Base-by-base conservation (phyloP, 1,140 invertebrate species). In the Drosophila melanica region DNA sequence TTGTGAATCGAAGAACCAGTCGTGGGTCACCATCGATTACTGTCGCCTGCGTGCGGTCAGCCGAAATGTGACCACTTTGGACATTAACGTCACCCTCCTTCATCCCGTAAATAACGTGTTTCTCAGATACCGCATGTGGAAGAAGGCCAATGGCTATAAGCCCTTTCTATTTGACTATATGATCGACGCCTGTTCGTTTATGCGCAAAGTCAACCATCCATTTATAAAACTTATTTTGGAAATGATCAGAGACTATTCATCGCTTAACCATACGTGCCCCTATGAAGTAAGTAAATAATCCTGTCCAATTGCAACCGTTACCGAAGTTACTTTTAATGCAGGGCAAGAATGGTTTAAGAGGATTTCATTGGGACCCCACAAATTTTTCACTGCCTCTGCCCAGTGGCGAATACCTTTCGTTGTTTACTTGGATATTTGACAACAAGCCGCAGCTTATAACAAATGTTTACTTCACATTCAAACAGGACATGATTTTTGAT, bases 261-360 rank as follows among this genome's bases (percentile, higher is more conserved):
- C 64, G 6, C 14, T 79, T 0, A 79, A 79, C 48, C 75, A 77
- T 16, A 58, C 63, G 7, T 79, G 75, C 27, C 75, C 77, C 1
- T 78, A 55, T 62, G 37, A 18, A 42, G 77, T 69, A 42, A 44
- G 73, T 66, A 6, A 41, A 2, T 6, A 0, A 41, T 41, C 2
- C n/a, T 0, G 0, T 14, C 5, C 33, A 3, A 35, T 35, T 10
- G 7, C 7, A 35, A 3, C 1, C 1, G 7, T 10, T 35, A 35
- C 8, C 5, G 23, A 33, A 33, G 1, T 18, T 35, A 35, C 9
- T 10, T 9, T 41, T 7, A 7, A 47, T 42, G 11, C 11, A 69
- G 66, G 71, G 65, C 6, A 41, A 8, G 9, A 58, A 69, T 11
- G 7, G 53, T 12, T 0, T 59, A 0, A 57, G 53, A 16, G 66